Base-by-base conservation (phyloP, 1,140 invertebrate genomes). In the Bombus haemorrhoidalis region DNA sequence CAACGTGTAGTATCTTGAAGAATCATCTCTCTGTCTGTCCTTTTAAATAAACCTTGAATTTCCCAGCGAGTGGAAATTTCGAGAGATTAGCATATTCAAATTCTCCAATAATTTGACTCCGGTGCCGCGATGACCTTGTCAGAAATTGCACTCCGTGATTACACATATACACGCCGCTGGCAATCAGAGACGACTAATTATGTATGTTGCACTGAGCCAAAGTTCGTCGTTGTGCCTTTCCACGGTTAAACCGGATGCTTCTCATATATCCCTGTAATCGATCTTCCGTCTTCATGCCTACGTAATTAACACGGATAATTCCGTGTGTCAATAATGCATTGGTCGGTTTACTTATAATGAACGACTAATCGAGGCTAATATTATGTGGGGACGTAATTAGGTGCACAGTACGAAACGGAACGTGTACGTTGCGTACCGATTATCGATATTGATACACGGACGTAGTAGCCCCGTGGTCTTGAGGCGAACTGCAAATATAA, bases 61-160 rank as follows among this genome's bases (percentile, higher is more conserved):
- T 25, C 32, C 4, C 28, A n/a, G 59, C 59, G 28, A 62, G 9
- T 62, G 59, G 59, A 32, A 39, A 28, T 10, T 25, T 12, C 10
- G 18, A 4, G 12, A 25, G 5, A 53, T 34, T 12, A 37, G n/a
- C 32, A 75, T 57, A 57, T 77, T 66, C 59, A 66, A 41, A 87
- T 87, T 74, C 68, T 34, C 66, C 59, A 43, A 57, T 64, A 79
- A 81, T 73, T 81, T 85, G 41, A 25, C 32, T 78, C 41, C n/a
- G 39, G 25, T 47, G 41, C 25, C 12, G 3, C 25, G 34, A 53
- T 25, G 28, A 79, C 37, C 37, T 32, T 71, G 82, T 53, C 75
- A 71, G 62, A 71, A 84, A 64, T 85, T 81, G 71, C 53, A 85
- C 84, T 87, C 69, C 75, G 79, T 74, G 66, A 85, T 10, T 18